Evolutionary conservation across 2,797 vertebrate species (phyloP), one percentile per base, ranked within the genome.

Genomic region (Thripadectes ignobilis): DNA sequence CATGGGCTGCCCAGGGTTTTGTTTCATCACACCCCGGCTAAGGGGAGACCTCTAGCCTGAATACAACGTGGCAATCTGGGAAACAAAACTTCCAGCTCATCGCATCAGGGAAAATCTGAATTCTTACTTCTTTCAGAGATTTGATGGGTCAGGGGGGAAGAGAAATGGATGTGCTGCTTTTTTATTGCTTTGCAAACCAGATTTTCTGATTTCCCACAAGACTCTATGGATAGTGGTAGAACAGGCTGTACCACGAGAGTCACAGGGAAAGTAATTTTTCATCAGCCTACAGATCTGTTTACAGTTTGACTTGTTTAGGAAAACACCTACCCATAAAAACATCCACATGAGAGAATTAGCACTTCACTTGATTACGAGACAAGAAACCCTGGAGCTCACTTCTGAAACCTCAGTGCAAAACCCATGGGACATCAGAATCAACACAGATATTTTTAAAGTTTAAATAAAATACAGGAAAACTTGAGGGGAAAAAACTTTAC

Each of bases 321-420:
- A 76, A 95, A 94, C 39, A 81, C 8, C 63, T 58, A 72, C 74
- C 82, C 63, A 41, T 52, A 62, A 82, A 93, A 92, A 41, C 13
- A 88, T 66, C 46, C 43, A 68, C 46, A 30, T 18, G 46, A 76
- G 68, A 93, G 49, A 87, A 59, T 61, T 57, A 76, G 29, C 36
- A 49, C 14, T 67, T 29, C 34, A 36, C 36, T 79, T 46, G 36
- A 43, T 80, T 82, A n/a, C 24, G 21, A 67, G 57, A 87, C 34
- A 81, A 82, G 52, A 81, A 85, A 58, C 9, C 16, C 38, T 38
- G 49, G 67, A 89, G 38, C 32, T 93, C 67, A 58, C 46, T 32
- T 88, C 66, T 84, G 69, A 91, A 92, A 78, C 21, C 24, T 43
- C 41, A 71, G 10, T 68, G 65, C 54, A 93, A 94, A 93, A 91